Base-by-base conservation (phyloP, 2,113 vertebrate genomes). In the Zosterops pallidus region DNA sequence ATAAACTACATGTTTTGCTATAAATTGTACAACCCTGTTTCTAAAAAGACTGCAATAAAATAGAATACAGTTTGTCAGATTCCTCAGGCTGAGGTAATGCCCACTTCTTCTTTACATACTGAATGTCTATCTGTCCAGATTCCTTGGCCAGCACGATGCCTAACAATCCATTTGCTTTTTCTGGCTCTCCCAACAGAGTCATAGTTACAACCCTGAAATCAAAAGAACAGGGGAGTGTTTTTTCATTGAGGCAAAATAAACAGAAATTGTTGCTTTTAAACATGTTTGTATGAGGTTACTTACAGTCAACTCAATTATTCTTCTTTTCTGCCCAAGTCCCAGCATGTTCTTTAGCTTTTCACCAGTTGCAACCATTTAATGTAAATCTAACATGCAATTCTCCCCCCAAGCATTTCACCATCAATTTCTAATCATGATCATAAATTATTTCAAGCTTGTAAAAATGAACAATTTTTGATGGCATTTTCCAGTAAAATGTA, bases 121-220 rank as follows among this genome's bases (percentile, higher is more conserved):
- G 99, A 57, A 99, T 88, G 52, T 99, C 99, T 35, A 99, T 93
- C 31, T 96, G 91, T 68, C 99, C 99, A 4, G 98, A 99, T 21
- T 97, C 90, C 41, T 97, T 98, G 53, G 98, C 99, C 79, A 99
- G 96, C 4, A 96, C 98, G 14, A 99, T 80, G 44, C 98, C 99
- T 56, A 99, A 98, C 83, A 98, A 98, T 56, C 97, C 94, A 25
- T 96, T 98, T 70, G 97, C 91, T 94, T 98, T 99, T 94, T 98
- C 98, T 3, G 98, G 98, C 78, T 99, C 99, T 68, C 99, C 99
- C 91, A 98, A 97, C 9, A 98, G 65, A 11, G 98, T 96, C 98
- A 99, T 98, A 69, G 98, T 95, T 47, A 98, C 96, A 93, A 99
- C 95, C 77, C 99, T 99, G 97, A 47, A 89, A 92, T 75, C 11